Conservation (phyloP, 1,140 invertebrate genomes). For the Drosophila subobscura region DNA sequence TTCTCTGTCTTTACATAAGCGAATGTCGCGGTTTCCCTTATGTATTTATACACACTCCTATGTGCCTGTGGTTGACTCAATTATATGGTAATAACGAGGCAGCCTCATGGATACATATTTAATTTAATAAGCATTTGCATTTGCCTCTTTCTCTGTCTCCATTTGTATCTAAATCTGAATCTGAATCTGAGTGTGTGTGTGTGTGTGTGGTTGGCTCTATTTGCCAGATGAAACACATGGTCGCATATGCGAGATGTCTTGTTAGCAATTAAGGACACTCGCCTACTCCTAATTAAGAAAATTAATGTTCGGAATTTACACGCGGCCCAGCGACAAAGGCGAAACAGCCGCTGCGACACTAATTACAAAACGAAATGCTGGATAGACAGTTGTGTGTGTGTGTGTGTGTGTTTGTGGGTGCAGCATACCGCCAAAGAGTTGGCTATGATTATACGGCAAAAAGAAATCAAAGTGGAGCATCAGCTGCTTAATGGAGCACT, state of each 20-base stretch:
- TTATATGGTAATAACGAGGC: conserved; percentile 44
- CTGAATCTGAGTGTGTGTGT: not conserved
- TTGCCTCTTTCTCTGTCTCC: conserved; percentile 20
- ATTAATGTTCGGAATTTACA: conserved; percentile 78
- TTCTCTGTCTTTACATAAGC: not conserved
- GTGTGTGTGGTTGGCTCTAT: conserved; percentile 13
- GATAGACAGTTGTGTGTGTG: conserved; percentile 12
- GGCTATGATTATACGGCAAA: conserved; percentile 3
- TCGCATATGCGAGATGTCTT: conserved; percentile 67
- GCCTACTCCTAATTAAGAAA: conserved; percentile 77
- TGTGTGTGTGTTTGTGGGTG: not conserved
- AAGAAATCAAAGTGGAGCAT: conserved; percentile 22
- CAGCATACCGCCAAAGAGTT: conserved; percentile 34
- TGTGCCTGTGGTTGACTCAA: conserved; percentile 27
- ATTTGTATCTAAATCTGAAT: conserved; percentile 28
- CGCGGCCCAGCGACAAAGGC: conserved; percentile 60
- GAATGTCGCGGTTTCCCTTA: conserved; percentile 10
- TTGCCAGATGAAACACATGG: conserved; percentile 49
- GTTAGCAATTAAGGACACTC: conserved; percentile 77
- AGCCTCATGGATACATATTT: conserved; percentile 59
- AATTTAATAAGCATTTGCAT: conserved; percentile 79
- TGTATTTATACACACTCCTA: conserved; percentile 1
- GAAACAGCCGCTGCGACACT: conserved; percentile 79
- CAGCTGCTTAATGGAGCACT: conserved; percentile 37
- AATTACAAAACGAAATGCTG: conserved; percentile 73